phyloP scores from a whole-genome alignment of 2,113 vertebrate genomes.

The Neofelis nebulosa region DNA sequence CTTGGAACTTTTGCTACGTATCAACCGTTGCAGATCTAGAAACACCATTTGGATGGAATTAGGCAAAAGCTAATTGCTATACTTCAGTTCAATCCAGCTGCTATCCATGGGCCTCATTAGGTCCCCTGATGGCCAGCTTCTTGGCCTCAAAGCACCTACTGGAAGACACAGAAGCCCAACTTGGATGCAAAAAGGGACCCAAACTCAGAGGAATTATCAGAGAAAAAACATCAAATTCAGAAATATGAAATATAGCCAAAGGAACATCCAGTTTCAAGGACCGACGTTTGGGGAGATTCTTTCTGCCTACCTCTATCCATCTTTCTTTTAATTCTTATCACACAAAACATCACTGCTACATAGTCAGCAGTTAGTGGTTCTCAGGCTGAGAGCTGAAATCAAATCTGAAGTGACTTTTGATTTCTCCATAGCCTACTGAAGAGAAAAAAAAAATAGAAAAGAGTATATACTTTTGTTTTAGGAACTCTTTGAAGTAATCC shows the following conservation, averaged over 20 bases:
- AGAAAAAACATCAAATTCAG: not conserved
- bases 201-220: not conserved
- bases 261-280: not conserved
- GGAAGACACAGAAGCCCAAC: not conserved
- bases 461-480: slow-evolving; percentile 23
- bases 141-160: not conserved
- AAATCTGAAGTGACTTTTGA: not conserved
- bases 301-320: not conserved
- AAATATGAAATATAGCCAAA: not conserved
- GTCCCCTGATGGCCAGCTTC: not conserved
- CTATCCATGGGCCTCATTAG: not conserved
- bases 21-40: not conserved
- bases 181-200: not conserved
- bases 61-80: not conserved
- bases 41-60: not conserved
- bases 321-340: not conserved
- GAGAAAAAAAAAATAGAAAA: not conserved
- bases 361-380: not conserved
- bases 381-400: not conserved
- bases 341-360: not conserved
- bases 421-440: not conserved
- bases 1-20: not conserved
- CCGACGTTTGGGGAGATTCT: not conserved
- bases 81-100: not conserved
- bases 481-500: not conserved